phyloP scores from a whole-genome alignment of 2,888 invertebrate species.

The Trisateles emortualis region DNA sequence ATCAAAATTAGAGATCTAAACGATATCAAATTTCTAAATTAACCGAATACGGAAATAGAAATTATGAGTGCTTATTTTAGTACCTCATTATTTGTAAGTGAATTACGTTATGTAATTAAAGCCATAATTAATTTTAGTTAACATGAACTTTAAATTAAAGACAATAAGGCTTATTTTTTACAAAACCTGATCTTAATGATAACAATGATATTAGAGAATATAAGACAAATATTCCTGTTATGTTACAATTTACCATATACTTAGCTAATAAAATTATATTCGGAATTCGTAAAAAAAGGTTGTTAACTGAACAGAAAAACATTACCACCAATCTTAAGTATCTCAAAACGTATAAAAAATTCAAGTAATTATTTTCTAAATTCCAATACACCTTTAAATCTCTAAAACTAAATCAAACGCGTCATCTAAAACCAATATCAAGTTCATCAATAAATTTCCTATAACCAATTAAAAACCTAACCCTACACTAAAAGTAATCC shows the following conservation, averaged over 20 bases:
- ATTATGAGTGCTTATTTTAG: conserved; percentile 5
- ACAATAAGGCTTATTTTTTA: too few species aligned
- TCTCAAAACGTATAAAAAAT: too few species aligned
- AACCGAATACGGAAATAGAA: conserved; percentile 13
- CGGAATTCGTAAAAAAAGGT: too few species aligned
- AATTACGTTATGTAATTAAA: conserved; percentile 6
- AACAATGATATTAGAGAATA: too few species aligned
- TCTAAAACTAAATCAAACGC: not conserved
- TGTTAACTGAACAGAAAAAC: too few species aligned
- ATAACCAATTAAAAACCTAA: conserved; percentile 18
- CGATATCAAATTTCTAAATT: conserved; percentile 15
- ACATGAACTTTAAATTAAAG: not conserved
- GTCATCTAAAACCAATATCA: conserved; percentile 4
- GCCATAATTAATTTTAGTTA: not conserved
- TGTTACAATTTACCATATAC: too few species aligned
- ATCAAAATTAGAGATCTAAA: conserved; percentile 14
- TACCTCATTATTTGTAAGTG: not conserved
- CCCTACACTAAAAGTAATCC: conserved; percentile 37
- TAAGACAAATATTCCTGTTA: not conserved
- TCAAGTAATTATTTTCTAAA: too few species aligned
- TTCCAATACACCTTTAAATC: not conserved
- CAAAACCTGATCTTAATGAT: too few species aligned
- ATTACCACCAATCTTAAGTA: too few species aligned
- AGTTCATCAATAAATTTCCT: conserved; percentile 10
- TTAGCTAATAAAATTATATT: too few species aligned